Base-by-base conservation (phyloP, 2,888 invertebrate species). In the Pyrocoelia pectoralis region DNA sequence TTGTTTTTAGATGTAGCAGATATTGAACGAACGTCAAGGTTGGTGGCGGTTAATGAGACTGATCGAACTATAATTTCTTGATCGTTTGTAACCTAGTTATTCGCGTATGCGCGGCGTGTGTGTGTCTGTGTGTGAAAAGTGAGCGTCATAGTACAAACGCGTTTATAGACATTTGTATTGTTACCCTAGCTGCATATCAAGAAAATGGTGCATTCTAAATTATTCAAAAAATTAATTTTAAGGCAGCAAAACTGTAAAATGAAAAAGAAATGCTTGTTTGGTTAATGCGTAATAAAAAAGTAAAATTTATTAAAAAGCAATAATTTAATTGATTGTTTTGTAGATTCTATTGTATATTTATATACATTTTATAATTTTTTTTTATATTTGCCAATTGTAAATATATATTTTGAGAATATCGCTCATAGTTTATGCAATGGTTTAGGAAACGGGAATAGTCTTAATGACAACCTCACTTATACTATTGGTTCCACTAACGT, bases 51-150 rank as follows among this genome's bases (percentile, higher is more conserved):
- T 14, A 65, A 68, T 15, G 65, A 61, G 15, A 55, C 59, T 50
- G 70, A 73, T 65, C 56, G 72, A 52, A 72, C 70, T 57, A 63
- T 73, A 52, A 70, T 73, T 70, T 68, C 72, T 56, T 73, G 73
- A 73, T 73, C 71, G 50, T 67, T 67, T 43, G 68, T 73, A 24
- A 71, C 67, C 57, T 73, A 69, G 55, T 6, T 24, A 24, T 24
- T 24, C 6, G 24, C 24, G 6, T 24, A 6, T 5, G 24, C 24
- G 24, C 3, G 4, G 24, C 24, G 24, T 50, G 49, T 43, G 43
- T 54, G 54, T 41, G 18, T 33, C 38, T 54, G 17, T 54, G 28
- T 54, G 17, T 54, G 14, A 41, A 43, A 55, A 46, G 46, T 46
- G 46, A 17, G 46, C 17, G n/a, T 5, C 5, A 24, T 50, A 33